Percentiles rank a stretch among this genome's conserved stretches.
Evolutionary conservation across 2,888 invertebrate genomes (phyloP).

Genomic region (Beris chalybata): DNA sequence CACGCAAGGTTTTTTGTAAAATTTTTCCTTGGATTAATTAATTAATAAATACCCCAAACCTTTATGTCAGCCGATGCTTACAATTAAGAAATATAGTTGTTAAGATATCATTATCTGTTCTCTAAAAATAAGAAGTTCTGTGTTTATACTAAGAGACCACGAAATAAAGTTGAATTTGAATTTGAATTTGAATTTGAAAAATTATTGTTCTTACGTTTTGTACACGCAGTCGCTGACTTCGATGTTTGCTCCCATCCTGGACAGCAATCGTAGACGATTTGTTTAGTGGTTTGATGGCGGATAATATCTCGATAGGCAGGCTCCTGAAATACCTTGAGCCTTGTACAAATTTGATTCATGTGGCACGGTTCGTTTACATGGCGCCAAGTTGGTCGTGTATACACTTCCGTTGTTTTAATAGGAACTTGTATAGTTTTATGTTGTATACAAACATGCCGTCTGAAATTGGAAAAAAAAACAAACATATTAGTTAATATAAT

Average conservation of each 20-base stretch:
- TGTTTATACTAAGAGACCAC: too few relatives aligned
- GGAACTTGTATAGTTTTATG: slow-evolving; percentile 58
- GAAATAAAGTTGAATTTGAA: too few relatives aligned
- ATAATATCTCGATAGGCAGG: slow-evolving; percentile 59
- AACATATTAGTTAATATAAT: too few relatives aligned
- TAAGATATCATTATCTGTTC: too few relatives aligned
- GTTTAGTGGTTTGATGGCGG: slow-evolving; percentile 56
- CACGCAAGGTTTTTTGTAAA: too few relatives aligned
- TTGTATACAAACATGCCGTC: slow-evolving; percentile 61
- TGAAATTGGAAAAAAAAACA: slow-evolving; percentile 45
- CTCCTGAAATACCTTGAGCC: slow-evolving; percentile 61
- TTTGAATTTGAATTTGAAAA: too few relatives aligned
- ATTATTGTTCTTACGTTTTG: slow-evolving; percentile 60
- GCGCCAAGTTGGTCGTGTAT: slow-evolving; percentile 60
- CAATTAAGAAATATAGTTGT: too few relatives aligned
- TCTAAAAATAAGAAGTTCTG: too few relatives aligned
- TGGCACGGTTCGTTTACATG: slow-evolving; percentile 59
- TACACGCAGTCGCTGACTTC: slow-evolving; percentile 62
- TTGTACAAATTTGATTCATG: slow-evolving; percentile 59
- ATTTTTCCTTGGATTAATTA: too few relatives aligned
- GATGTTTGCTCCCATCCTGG: slow-evolving; percentile 64
- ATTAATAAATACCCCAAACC: too few relatives aligned
- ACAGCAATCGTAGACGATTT: slow-evolving; percentile 61
- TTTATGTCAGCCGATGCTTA: too few relatives aligned
- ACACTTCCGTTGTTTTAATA: slow-evolving; percentile 59